A percentile compares a stretch with the other conserved stretches of the same genome.
These are phyloP conservation scores for Tympanuchus pallidicinctus DNA, from an alignment of 2,113 vertebrate species.

Conservation along the genomic window DNA sequence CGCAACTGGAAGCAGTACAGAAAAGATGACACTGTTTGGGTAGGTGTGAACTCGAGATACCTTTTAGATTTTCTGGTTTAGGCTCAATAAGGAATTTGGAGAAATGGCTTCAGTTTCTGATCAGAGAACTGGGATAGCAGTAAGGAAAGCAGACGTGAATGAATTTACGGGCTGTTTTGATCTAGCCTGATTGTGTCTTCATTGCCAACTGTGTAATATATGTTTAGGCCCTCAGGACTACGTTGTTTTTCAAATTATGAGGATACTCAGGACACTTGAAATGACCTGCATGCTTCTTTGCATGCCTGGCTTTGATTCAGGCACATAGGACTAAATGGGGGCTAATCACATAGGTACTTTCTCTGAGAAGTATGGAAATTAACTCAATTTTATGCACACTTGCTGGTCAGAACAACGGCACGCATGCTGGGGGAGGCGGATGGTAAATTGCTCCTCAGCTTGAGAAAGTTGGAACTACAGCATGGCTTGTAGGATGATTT, in stretches of 20 bases:
- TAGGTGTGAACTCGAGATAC: conserved; percentile 45
- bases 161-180: background rate
- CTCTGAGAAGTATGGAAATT: background rate
- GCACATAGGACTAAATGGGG: background rate
- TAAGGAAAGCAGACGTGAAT: background rate
- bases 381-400: background rate
- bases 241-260: background rate
- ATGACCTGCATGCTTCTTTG: background rate
- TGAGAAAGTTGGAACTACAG: conserved; percentile 13
- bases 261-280: background rate
- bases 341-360: background rate
- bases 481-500: background rate
- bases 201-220: background rate
- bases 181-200: conserved; percentile 3
- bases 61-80: background rate
- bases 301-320: background rate
- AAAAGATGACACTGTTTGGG: conserved; percentile 85
- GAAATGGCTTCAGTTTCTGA: background rate
- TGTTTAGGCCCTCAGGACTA: conserved; percentile 3
- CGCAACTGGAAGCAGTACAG: conserved; percentile 91
- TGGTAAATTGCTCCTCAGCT: conserved; percentile 42
- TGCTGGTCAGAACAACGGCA: background rate
- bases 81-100: background rate
- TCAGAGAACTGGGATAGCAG: background rate
- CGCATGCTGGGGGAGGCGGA: background rate